phyloP scores from a whole-genome alignment of 2,888 invertebrate species.

The Ceriagrion tenellum region DNA sequence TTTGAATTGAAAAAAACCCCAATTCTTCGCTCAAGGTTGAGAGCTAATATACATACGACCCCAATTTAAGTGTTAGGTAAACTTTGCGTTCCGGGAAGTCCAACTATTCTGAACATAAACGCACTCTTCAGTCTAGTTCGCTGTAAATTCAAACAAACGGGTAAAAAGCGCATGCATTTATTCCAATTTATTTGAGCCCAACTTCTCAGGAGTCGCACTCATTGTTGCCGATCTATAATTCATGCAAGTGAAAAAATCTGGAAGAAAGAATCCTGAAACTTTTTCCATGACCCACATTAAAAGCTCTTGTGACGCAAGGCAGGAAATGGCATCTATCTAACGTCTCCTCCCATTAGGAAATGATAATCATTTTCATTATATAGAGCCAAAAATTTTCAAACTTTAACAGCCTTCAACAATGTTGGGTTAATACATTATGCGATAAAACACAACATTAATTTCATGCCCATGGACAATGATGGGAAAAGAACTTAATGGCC shows the following conservation, averaged over 20 bases:
- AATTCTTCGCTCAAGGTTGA: too few species aligned
- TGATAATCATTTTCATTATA: not conserved
- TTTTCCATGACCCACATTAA: not conserved
- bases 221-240: not conserved
- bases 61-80: too few species aligned
- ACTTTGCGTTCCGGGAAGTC: not conserved
- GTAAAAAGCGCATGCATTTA: not conserved
- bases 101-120: not conserved
- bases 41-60: too few species aligned
- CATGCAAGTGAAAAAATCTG: not conserved
- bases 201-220: not conserved
- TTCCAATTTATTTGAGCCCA: not conserved
- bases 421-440: not conserved
- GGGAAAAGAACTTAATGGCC: not conserved
- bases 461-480: not conserved
- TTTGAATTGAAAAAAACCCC: too few species aligned
- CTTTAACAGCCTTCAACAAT: not conserved
- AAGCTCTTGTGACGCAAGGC: not conserved
- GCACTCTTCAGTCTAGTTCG: not conserved
- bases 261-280: not conserved
- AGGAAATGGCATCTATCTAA: not conserved
- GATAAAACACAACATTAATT: not conserved
- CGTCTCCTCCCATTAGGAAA: not conserved
- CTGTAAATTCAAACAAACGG: not conserved
- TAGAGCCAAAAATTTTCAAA: too few species aligned